Evolutionary conservation across 1,140 invertebrate species (phyloP), one percentile per base, ranked within the genome.

Genomic region (Brachionus rotundiformis): DNA sequence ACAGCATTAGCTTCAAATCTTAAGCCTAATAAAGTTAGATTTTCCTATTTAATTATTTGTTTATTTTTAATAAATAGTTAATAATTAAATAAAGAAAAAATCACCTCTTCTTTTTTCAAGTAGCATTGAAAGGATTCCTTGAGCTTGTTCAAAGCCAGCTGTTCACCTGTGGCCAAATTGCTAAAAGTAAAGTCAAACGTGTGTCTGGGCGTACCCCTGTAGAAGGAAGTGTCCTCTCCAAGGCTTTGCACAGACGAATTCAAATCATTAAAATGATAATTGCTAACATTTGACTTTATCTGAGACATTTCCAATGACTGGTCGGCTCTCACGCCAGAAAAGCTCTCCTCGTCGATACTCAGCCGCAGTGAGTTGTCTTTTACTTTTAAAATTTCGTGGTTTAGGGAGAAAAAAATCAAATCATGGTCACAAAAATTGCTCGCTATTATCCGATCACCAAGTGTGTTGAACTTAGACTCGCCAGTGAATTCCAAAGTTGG

Each of bases 41-140:
- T n/a, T n/a, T n/a, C n/a, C n/a, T n/a, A n/a, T n/a, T n/a, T n/a
- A n/a, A n/a, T n/a, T n/a, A n/a, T n/a, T n/a, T n/a, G n/a, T n/a
- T n/a, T n/a, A n/a, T n/a, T n/a, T n/a, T n/a, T 4, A 36, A 36
- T 4, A 36, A 36, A 36, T 4, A 36, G 8, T 36, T 36, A 36
- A 36, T 36, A 47, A 47, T n/a, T 47, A 47, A 13, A 0, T 19
- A 2, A 54, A 54, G 31, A 65, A 13, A n/a, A n/a, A 25, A 11
- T 19, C n/a, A 77, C 75, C 54, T 79, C 76, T 33, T 79, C 76
- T 41, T 79, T 79, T 79, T 63, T 79, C 25, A 79, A 59, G 16
- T 79, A 79, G 16, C 44, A 79, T 59, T 79, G 76, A 41, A 79
- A 79, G 0, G 76, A 19, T 39, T 79, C 76, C 59, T 79, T 79